A percentile compares a stretch with the other conserved stretches of the same genome.
Conservation (phyloP, 1,140 invertebrate genomes). For the Atta colombica region DNA sequence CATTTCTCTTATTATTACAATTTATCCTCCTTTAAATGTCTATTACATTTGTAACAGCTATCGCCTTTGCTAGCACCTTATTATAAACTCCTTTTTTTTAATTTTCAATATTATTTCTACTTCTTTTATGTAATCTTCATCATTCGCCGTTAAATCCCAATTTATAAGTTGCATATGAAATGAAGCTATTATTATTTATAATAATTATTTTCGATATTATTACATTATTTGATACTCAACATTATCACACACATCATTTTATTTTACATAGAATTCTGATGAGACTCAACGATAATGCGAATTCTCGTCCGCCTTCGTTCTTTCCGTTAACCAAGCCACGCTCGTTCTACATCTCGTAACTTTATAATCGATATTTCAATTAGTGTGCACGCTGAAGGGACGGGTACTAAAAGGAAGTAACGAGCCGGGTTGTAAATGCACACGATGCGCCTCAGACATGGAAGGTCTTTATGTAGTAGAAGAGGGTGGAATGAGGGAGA, state of each 20-base stretch:
- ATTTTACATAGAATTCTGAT: neutral
- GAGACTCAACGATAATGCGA: neutral
- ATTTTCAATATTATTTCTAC: too few species aligned
- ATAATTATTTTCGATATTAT: slow-evolving; percentile 13
- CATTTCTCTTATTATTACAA: too few species aligned
- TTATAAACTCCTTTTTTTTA: too few species aligned
- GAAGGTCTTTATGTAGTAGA: slow-evolving; percentile 45
- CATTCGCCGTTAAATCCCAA: too few species aligned
- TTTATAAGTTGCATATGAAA: too few species aligned
- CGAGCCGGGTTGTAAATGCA: slow-evolving; percentile 56
- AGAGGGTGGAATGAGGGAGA: neutral
- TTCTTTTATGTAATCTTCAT: too few species aligned
- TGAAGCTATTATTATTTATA: too few species aligned
- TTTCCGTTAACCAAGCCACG: neutral
- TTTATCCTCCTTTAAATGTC: too few species aligned
- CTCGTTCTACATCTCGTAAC: slow-evolving; percentile 40
- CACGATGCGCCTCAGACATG: slow-evolving; percentile 32
- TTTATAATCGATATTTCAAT: slow-evolving; percentile 65
- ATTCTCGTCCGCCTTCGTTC: slow-evolving; percentile 1
- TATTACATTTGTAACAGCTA: too few species aligned
- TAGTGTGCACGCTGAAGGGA: slow-evolving; percentile 18
- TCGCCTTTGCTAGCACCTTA: too few species aligned
- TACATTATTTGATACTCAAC: neutral
- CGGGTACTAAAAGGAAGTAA: slow-evolving; percentile 59
- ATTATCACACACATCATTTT: neutral